Percentiles rank a stretch among this genome's conserved stretches.
Conservation (phyloP, 2,797 vertebrate genomes). For the Chiloscyllium punctatum region DNA sequence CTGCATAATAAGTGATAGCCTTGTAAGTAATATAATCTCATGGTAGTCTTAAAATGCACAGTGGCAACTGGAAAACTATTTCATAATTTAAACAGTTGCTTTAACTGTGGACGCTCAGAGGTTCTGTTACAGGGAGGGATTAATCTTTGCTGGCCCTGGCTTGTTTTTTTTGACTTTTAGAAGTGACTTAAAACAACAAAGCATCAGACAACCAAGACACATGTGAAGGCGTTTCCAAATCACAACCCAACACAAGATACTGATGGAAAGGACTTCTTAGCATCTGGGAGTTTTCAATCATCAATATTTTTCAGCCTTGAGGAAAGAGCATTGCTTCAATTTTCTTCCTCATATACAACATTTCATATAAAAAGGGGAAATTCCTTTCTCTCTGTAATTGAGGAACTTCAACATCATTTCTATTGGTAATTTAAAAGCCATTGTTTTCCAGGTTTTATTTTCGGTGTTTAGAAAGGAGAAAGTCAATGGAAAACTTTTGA, state of each 20-base stretch:
- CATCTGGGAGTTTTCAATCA: not conserved
- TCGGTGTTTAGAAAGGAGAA: not conserved
- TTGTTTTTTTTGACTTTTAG: not conserved
- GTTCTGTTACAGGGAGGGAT: not conserved
- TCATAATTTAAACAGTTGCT: not conserved
- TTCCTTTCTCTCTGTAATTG: not conserved
- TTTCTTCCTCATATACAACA: not conserved
- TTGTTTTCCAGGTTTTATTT: not conserved
- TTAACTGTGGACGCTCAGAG: not conserved
- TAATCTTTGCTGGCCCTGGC: not conserved
- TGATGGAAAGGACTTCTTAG: not conserved
- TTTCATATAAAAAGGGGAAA: not conserved
- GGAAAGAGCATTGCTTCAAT: not conserved
- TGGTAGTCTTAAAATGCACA: not conserved
- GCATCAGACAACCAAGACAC: not conserved
- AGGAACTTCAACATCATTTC: not conserved
- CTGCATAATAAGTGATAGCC: not conserved
- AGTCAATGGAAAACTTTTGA: not conserved
- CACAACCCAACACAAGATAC: not conserved
- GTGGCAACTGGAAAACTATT: not conserved
- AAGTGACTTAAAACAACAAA: not conserved
- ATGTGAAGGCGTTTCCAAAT: not conserved
- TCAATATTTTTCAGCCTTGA: not conserved
- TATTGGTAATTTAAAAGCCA: not conserved
- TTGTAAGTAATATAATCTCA: not conserved